These are phyloP conservation scores for Petrolisthes cinctipes DNA, from an alignment of 2,888 invertebrate genomes.

Conservation along the genomic window DNA sequence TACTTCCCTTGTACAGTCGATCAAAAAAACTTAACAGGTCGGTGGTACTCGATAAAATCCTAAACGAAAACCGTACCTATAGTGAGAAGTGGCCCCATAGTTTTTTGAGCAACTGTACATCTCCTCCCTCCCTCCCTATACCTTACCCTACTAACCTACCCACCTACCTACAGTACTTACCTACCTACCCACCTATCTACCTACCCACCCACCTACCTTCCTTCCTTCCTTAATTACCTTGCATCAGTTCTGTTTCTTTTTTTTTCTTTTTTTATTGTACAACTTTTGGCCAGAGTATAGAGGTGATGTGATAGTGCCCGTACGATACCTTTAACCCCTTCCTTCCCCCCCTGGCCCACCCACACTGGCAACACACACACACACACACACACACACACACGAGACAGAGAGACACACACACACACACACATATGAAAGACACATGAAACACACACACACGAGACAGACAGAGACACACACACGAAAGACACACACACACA, in stretches of 20 bases:
- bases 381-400: background rate
- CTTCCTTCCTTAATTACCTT: no score
- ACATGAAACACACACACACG: background rate
- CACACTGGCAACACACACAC: background rate
- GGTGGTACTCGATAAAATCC: no score
- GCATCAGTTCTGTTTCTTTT: background rate
- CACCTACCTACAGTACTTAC: background rate
- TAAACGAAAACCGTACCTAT: no score
- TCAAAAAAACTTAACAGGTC: no score
- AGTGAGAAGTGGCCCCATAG: no score
- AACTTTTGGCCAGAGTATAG: background rate
- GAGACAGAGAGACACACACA: background rate
- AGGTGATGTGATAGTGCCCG: no score
- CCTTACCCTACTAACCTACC: background rate
- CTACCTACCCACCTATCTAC: background rate
- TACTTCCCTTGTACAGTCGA: background rate
- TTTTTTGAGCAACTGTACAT: no score
- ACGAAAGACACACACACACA: background rate
- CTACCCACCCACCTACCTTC: background rate
- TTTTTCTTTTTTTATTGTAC: background rate
- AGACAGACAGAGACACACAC: background rate
- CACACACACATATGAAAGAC: background rate
- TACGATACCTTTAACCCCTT: no score
- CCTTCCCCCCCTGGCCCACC: no score
- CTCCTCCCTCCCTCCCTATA: background rate